Conservation (phyloP, 2,888 invertebrate species). For the Andrena marginata region DNA sequence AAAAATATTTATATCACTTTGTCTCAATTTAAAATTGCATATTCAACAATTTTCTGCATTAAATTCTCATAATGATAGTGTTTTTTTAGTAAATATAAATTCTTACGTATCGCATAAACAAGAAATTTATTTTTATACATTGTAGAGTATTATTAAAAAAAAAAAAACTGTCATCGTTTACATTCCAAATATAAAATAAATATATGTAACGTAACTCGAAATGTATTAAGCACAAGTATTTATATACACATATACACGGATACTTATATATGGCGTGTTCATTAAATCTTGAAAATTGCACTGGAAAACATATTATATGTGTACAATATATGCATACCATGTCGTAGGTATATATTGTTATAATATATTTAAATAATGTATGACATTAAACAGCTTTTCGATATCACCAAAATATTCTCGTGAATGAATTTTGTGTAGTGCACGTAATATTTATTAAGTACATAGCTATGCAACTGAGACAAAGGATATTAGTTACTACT, state of each 20-base stretch:
- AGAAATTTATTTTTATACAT: constrained; percentile 38
- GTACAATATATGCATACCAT: neutral
- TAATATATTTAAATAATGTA: constrained; percentile 9
- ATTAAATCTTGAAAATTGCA: constrained; percentile 6
- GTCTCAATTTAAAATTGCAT: constrained; percentile 1
- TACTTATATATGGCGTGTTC: neutral
- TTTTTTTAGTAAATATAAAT: constrained; percentile 5
- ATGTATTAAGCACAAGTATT: constrained; percentile 26
- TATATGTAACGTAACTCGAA: constrained; percentile 6
- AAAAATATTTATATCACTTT: constrained; percentile 27
- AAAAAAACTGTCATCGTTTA: constrained; percentile 45
- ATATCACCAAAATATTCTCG: constrained; percentile 7
- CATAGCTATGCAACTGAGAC: constrained; percentile 14
- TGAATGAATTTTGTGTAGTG: constrained; percentile 5
- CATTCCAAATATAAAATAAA: constrained; percentile 38
- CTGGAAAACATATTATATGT: constrained; percentile 5
- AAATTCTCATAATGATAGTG: constrained; percentile 2
- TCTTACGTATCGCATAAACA: neutral
- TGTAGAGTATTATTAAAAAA: constrained; percentile 14
- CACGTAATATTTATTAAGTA: constrained; percentile 38
- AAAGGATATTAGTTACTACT: constrained; percentile 38
- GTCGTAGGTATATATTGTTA: neutral
- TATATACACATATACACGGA: constrained; percentile 16
- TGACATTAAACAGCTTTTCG: neutral
- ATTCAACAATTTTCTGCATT: constrained; percentile 2